Base-by-base conservation (phyloP, 2,888 invertebrate genomes). In the Xestia c-nigrum region DNA sequence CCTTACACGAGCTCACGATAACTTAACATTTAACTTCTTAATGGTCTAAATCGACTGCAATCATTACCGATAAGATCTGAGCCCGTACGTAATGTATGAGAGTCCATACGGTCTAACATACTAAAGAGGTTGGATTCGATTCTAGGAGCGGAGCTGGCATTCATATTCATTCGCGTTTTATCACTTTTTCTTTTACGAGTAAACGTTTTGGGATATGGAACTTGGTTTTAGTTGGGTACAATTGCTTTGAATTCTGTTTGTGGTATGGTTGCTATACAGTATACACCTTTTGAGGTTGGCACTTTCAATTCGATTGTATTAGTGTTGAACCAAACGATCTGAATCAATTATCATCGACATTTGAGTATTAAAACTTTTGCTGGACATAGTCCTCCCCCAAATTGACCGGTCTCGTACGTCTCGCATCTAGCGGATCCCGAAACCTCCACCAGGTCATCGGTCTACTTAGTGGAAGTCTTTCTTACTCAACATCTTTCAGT, bases 1-100 rank as follows among this genome's bases (percentile, higher is more conserved):
- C 21, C 72, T 59, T 61, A 64, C 12, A n/a, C 63, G 57, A 47
- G 21, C 43, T 75, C 75, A 72, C 71, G 75, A 72, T 86, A 79
- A 83, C 77, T 71, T 24, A 40, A 63, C 83, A 79, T 85, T 83
- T 70, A 77, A 83, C 75, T 72, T 68, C 86, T 55, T 85, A 79
- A 86, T 85, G 75, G 83, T 63, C 43, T 64, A 76, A 87, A 82
- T 85, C 79, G 76, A 77, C 76, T 77, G 76, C 75, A 85, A 85
- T 85, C 85, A 78, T 78, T 85, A 76, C 55, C 63, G 87, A 87
- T 87, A 85, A 71, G 78, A 85, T 87, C 87, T 59, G 50, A 57
- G 50, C 61, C 73, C 70, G 84, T 71, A 72, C 66, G 81, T 85
- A 80, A 85, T 77, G 74, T 85, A 84, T 74, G 81, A 69, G 72